phyloP scores from a whole-genome alignment of 2,113 vertebrate genomes.

The Pseudorasbora parva region DNA sequence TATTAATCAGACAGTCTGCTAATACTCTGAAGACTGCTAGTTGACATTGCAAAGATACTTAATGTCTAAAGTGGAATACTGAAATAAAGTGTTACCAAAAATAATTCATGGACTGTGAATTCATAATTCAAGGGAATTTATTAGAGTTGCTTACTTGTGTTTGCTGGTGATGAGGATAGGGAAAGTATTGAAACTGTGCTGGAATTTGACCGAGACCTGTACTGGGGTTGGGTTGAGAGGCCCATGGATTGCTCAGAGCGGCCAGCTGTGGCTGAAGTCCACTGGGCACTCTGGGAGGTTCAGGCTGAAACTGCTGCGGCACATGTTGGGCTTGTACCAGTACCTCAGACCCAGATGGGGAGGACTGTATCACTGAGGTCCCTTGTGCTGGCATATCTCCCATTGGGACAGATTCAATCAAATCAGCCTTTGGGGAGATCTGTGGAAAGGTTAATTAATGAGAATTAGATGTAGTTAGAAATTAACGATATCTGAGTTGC shows the following conservation, averaged over 20 bases:
- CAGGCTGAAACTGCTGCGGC: constrained; percentile 61
- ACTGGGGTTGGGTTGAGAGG: constrained; percentile 40
- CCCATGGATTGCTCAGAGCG: not conserved
- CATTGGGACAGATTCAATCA: constrained; percentile 18
- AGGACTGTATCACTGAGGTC: constrained; percentile 33
- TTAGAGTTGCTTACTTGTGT: not conserved
- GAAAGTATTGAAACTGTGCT: not conserved
- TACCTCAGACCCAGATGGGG: not conserved
- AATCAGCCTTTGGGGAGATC: not conserved
- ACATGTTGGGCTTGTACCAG: constrained; percentile 44
- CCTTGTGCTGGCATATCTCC: constrained; percentile 48
- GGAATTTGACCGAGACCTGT: not conserved
- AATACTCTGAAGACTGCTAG: too few relatives aligned
- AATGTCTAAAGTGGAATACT: not conserved
- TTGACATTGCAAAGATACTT: too few relatives aligned
- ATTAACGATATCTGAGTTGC: not conserved
- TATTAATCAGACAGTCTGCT: too few relatives aligned
- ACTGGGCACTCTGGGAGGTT: not conserved
- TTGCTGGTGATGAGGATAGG: not conserved
- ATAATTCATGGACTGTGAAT: not conserved
- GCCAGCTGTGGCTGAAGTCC: not conserved
- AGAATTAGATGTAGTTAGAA: not conserved
- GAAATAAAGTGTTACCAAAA: not conserved
- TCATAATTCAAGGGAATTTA: not conserved
- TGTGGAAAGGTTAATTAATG: not conserved